These are phyloP conservation scores for Austrolebias charrua DNA, from an alignment of 2,797 vertebrate species.

Conservation along the genomic window DNA sequence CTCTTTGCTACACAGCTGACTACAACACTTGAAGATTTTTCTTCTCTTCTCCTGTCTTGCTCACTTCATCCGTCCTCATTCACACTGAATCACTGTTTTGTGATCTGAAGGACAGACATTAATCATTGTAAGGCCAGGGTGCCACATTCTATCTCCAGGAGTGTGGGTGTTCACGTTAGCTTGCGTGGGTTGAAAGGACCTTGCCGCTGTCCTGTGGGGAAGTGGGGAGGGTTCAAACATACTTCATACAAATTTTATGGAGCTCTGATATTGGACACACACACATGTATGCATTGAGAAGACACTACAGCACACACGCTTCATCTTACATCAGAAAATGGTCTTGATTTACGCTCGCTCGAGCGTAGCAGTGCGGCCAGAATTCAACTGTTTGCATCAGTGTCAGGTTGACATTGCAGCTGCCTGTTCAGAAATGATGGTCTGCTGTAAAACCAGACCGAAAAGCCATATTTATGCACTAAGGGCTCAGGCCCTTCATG, in stretches of 20 bases:
- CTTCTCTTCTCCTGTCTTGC: conserved; percentile 5
- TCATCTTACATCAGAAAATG: conserved; percentile 28
- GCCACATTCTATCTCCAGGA: conserved; percentile 31
- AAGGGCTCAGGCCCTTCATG: conserved; percentile 39
- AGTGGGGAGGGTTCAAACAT: conserved; percentile 49
- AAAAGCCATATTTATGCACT: conserved; percentile 61
- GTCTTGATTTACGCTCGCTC: conserved; percentile 5
- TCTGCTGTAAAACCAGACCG: conserved; percentile 36
- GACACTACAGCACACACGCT: conserved; percentile 20
- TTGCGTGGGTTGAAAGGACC: conserved; percentile 53
- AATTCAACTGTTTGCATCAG: conserved; percentile 35
- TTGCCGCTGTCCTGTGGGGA: conserved; percentile 48
- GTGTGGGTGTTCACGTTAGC: conserved; percentile 32
- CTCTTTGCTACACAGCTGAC: background rate
- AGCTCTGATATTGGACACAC: conserved; percentile 51
- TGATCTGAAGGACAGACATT: conserved; percentile 61
- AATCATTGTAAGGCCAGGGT: conserved; percentile 56
- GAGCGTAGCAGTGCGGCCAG: conserved; percentile 9
- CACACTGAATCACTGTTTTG: conserved; percentile 39
- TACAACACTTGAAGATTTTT: background rate
- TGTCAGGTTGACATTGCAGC: conserved; percentile 31
- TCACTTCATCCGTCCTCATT: conserved; percentile 38
- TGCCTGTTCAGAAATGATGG: conserved; percentile 21
- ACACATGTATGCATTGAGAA: conserved; percentile 18
- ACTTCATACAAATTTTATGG: conserved; percentile 75